Base-by-base conservation (phyloP, 2,888 invertebrate species). In the Tuta absoluta region DNA sequence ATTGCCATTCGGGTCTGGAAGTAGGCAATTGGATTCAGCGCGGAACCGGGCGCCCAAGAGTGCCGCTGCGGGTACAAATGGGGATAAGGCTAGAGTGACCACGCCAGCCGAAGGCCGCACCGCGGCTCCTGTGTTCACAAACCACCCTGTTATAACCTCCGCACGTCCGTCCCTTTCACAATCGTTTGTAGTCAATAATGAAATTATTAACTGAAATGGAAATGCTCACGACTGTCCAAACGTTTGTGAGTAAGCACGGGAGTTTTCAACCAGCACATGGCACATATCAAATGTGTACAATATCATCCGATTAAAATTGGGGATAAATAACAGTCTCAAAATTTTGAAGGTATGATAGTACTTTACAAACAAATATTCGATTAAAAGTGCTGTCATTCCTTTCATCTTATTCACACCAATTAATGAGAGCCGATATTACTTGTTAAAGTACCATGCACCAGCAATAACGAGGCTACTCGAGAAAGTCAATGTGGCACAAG, bases 1-100 rank as follows among this genome's bases (percentile, higher is more conserved):
- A 82, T 94, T 94, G 92, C 95, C 96, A 89, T 96, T 96, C 76
- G 95, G 94, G 94, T 96, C 95, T 95, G 93, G 93, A 93, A 95
- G 93, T 93, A 94, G 94, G 92, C 94, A 95, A 92, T 94, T 94
- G 93, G 94, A 94, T 93, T 94, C 95, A 93, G 95, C 94, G 86
- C 95, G 94, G 93, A 95, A 95, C 91, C 95, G 93, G 86, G 95
- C 95, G 86, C 95, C 95, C 92, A 95, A 93, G 84, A 95, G 93
- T 90, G 95, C 95, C 92, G 95, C 95, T 95, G 95, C 94, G 92
- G 92, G 92, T 89, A 92, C 92, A 92, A 92, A 92, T 91, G 92
- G 92, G 89, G 92, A 92, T 91, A 92, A 92, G 90, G 92, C 92
- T 91, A 92, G 92, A 92, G 92, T 92, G 91, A 92, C 92, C 89